Evolutionary conservation across 2,888 invertebrate species (phyloP), one percentile per base, ranked within the genome.

Genomic region (Acrobasis suavella): DNA sequence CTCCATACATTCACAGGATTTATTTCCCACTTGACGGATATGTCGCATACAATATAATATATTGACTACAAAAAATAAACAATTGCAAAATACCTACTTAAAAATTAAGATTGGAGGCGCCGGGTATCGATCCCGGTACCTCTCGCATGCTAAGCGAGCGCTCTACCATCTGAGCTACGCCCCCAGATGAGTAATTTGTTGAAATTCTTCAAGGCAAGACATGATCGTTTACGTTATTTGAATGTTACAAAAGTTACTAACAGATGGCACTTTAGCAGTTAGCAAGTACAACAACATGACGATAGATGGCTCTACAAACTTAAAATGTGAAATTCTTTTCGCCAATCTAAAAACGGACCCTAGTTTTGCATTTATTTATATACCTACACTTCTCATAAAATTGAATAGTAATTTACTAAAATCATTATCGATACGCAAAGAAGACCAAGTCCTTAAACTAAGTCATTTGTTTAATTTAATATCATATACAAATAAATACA

Each of bases 121-220:
- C 89, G 91, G 91, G 89, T 89, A 91, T 91, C 91, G 91, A 91
- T 91, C 90, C 91, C 91, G 88, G 91, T 91, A 91, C 89, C 89
- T 91, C 92, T 91, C 91, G 83, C 92, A 91, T 91, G 92, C 91
- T 92, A 91, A 92, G 92, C 92, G 92, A 91, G 92, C 92, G 91
- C 92, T 92, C 91, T 91, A 91, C 91, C 92, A 91, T 92, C 91
- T 92, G 92, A 92, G 91, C 91, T 91, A 91, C 92, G 91, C 89
- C 92, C 90, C 90, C 91, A 7, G 50, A 22, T 16, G 14, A 8
- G 0, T 1, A 0, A 2, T 3, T 0, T 38, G 42, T 1, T 16
- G 60, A 60, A 52, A 60, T 17, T 51, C 1, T 6, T 12, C 0
- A 51, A 50, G 2, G 37, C 9, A 60, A 9, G 16, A 37, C 17